These are phyloP conservation scores for Holothuria glaberrima DNA, from an alignment of 35 echinoderm and acorn worm species.

Conservation along the genomic window DNA sequence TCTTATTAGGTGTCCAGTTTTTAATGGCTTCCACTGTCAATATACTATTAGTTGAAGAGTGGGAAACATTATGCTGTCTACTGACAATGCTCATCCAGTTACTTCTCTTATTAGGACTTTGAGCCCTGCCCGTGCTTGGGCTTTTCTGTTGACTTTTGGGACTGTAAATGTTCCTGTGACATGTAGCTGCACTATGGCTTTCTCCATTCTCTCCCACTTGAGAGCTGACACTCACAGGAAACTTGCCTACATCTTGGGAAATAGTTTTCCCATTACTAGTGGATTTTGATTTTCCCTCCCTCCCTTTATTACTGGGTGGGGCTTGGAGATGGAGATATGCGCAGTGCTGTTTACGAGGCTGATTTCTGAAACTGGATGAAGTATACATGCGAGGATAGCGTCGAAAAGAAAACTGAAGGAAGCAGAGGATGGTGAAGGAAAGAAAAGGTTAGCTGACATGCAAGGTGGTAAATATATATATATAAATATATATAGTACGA, in stretches of 20 bases:
- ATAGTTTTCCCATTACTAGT: neutral
- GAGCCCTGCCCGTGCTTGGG: conserved; percentile 5
- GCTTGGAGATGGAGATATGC: conserved; percentile 79
- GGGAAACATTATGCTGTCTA: neutral
- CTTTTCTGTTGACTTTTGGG: conserved; percentile 4
- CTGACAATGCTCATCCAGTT: conserved; percentile 31
- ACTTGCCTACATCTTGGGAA: neutral
- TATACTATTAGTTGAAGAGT: conserved; percentile 2
- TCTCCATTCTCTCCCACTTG: conserved; percentile 14
- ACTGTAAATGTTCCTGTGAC: neutral
- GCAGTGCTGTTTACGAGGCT: conserved; percentile 25
- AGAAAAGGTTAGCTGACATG: neutral
- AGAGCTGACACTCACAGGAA: neutral
- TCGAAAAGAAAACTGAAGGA: conserved; percentile 22
- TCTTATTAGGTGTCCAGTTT: conserved; percentile 59
- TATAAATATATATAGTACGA: no score
- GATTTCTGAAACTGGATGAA: conserved; percentile 12
- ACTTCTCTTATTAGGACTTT: conserved; percentile 5
- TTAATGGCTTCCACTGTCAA: conserved; percentile 69
- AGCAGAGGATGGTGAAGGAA: neutral
- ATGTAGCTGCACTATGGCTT: neutral
- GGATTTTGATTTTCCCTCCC: neutral
- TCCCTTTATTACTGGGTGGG: conserved; percentile 67
- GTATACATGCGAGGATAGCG: conserved; percentile 35
- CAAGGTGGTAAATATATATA: no score